Base-by-base conservation (phyloP, 2,888 invertebrate genomes). In the Eudasyphora cyanicolor region DNA sequence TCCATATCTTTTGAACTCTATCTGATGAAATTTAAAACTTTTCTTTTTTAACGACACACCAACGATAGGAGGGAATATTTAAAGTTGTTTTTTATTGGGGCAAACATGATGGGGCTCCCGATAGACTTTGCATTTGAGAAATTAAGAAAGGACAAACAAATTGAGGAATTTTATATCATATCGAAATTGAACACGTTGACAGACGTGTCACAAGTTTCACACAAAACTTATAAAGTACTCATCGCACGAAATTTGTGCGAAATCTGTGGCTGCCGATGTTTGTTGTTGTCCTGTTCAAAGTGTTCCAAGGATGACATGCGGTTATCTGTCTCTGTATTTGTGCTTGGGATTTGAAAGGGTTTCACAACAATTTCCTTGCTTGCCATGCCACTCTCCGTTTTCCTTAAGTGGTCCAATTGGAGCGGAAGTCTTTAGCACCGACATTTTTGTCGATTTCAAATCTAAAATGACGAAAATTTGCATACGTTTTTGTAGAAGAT, bases 181-280 rank as follows among this genome's bases (percentile, higher is more conserved):
- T 75, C 79, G 51, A 82, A 69, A 82, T 69, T 81, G 73, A 74
- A 69, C 60, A 76, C 75, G 70, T 82, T 78, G 82, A 85, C 84
- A 86, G 81, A 79, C 86, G 86, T 86, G 86, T 85, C 85, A 85
- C 84, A 71, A 82, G 81, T 71, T 85, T 86, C 86, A 86, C 86
- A 86, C 86, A 86, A 85, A 85, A 86, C 82, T 77, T 86, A 84
- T 85, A 81, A 85, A 82, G 84, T 71, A 82, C 82, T 82, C 76
- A 42, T 60, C 70, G 54, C 35, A 45, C 45, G n/a, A n/a, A n/a
- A n/a, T n/a, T n/a, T n/a, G n/a, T n/a, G n/a, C n/a, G n/a, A n/a
- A n/a, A n/a, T n/a, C n/a, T n/a, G n/a, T n/a, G 49, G 45, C 45
- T 35, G 60, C 51, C 29, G 8, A 42, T 38, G 64, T 21, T 45